These are phyloP conservation scores for Spea hammondii DNA, from an alignment of 2,797 vertebrate genomes.

Conservation along the genomic window DNA sequence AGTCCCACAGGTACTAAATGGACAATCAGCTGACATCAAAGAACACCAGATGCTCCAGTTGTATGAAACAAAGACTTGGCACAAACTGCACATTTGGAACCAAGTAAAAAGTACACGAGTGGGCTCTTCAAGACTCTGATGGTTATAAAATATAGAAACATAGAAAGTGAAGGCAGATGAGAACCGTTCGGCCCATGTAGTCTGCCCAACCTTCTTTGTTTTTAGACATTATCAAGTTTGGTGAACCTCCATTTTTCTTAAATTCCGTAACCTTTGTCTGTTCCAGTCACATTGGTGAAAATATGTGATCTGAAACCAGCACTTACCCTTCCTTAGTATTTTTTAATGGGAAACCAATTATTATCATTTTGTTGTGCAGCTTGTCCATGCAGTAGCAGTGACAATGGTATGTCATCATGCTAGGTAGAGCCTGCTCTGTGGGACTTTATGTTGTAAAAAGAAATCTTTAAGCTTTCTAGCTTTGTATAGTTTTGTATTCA, in stretches of 20 bases:
- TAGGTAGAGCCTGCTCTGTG: slow-evolving; percentile 68
- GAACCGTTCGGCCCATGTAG: too few relatives aligned
- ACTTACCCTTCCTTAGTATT: slow-evolving; percentile 70
- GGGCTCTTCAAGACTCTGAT: slow-evolving; percentile 36
- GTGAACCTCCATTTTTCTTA: slow-evolving; percentile 55
- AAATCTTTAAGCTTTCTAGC: slow-evolving; percentile 69
- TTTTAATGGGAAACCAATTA: slow-evolving; percentile 60
- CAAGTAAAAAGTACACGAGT: background rate
- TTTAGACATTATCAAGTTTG: slow-evolving; percentile 62
- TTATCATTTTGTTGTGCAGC: slow-evolving; percentile 72
- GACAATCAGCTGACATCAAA: slow-evolving; percentile 59
- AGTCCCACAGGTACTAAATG: slow-evolving; percentile 89
- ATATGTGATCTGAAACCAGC: slow-evolving; percentile 72
- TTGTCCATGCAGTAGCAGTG: slow-evolving; percentile 77
- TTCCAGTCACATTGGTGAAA: slow-evolving; percentile 68
- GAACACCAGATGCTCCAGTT: slow-evolving; percentile 63
- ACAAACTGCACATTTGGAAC: slow-evolving; percentile 43
- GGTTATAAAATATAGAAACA: background rate
- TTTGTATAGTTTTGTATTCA: slow-evolving; percentile 77
- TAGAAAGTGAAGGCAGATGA: too few relatives aligned
- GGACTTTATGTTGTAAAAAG: slow-evolving; percentile 73
- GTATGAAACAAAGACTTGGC: slow-evolving; percentile 69
- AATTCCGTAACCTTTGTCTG: background rate
- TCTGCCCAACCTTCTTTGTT: slow-evolving; percentile 48
- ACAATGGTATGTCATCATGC: slow-evolving; percentile 56